Conservation (phyloP, 2,797 vertebrate species). For the Halcyon leucocephala region DNA sequence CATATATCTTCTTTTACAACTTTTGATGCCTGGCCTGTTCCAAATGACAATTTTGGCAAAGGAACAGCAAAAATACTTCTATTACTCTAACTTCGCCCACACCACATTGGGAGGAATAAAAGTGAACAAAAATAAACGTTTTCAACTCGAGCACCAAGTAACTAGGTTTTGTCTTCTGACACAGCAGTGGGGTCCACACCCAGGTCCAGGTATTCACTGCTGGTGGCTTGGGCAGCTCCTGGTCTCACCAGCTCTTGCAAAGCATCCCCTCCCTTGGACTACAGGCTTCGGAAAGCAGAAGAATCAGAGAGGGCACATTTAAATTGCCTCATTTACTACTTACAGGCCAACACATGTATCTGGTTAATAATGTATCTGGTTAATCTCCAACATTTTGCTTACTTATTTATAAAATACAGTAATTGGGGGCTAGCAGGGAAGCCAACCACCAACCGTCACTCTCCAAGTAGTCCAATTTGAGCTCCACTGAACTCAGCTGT, state of each 20-base stretch:
- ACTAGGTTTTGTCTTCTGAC: not conserved
- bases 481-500: not conserved
- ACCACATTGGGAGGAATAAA: not conserved
- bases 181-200: not conserved
- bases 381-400: not conserved
- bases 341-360: not conserved
- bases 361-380: conserved; percentile 34
- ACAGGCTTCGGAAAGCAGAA: not conserved
- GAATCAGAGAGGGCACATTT: not conserved
- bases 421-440: not conserved
- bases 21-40: not conserved
- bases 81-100: not conserved
- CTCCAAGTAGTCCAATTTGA: not conserved
- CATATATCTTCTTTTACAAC: not conserved
- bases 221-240: not conserved
- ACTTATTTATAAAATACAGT: conserved; percentile 14
- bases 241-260: not conserved
- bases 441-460: not conserved
- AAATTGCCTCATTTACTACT: conserved; percentile 6
- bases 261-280: not conserved
- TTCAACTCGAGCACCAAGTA: not conserved
- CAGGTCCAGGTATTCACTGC: accelerated
- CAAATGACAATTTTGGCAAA: not conserved
- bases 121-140: not conserved
- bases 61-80: not conserved